Evolutionary conservation across 2,113 vertebrate genomes (phyloP), one percentile per base, ranked within the genome.

Genomic region (Parotia lawesii): DNA sequence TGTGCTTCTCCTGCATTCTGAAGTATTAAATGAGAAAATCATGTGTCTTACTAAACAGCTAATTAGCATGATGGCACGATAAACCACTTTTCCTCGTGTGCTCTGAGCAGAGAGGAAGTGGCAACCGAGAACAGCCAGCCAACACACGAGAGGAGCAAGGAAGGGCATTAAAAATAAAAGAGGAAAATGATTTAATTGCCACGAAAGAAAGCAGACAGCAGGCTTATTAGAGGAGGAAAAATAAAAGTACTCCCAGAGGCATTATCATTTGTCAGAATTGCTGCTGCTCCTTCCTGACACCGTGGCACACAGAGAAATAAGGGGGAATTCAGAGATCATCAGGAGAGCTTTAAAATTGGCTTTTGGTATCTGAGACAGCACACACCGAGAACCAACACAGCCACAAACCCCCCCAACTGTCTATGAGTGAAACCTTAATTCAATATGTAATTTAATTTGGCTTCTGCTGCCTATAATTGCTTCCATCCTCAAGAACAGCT

Each of bases 371-470:
- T 65, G 65, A 89, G 74, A 69, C 16, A 38, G 53, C 15, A 37
- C 65, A 47, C n/a, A 24, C 57, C 2, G 4, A 7, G 71, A 79
- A 70, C 42, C 56, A 51, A 4, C 42, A 28, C 11, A 44, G 78
- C 53, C 89, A 70, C 8, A 71, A 53, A 24, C 35, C 50, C 0
- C 14, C 2, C 51, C 33, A 64, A 8, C n/a, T 12, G 50, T 23
- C 81, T 88, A 8, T 15, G 42, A 90, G 47, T n/a, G 23, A 90
- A 82, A 60, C 56, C 50, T 27, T 86, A 86, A 95, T 90, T 93
- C 88, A 73, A 57, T 66, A 92, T 72, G 90, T 65, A 51, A 86
- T 86, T 79, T 93, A 87, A 92, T 91, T 57, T 20, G 58, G 74
- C 58, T 93, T 87, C 92, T 44, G 50, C 70, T 88, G 48, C 91